Conservation (phyloP, 2,797 vertebrate species). For the Tangara arthus region DNA sequence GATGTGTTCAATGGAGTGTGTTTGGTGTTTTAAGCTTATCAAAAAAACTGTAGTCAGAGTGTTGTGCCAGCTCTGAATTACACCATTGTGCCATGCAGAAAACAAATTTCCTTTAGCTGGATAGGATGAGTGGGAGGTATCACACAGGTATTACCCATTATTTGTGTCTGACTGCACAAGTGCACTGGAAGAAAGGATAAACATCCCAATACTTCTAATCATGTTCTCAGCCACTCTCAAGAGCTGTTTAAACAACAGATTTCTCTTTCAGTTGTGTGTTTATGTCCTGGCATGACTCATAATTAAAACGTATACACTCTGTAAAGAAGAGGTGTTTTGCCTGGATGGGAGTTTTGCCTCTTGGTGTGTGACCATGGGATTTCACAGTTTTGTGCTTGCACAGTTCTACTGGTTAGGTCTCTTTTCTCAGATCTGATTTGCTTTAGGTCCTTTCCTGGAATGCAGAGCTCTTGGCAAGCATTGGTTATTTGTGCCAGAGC, state of each 20-base stretch:
- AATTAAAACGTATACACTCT: not conserved
- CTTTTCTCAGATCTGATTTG: not conserved
- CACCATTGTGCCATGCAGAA: not conserved
- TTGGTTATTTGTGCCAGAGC: not conserved
- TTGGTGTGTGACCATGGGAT: not conserved
- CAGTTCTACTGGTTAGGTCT: not conserved
- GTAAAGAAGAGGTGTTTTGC: not conserved
- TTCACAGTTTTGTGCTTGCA: not conserved
- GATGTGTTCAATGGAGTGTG: not conserved
- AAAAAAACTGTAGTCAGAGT: not conserved
- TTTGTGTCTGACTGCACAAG: not conserved
- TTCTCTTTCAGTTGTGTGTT: not conserved
- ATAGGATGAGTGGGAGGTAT: not conserved
- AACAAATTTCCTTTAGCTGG: not conserved
- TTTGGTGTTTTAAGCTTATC: not conserved
- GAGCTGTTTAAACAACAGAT: not conserved
- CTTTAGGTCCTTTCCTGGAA: not conserved
- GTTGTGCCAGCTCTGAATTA: not conserved
- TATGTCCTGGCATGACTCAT: not conserved
- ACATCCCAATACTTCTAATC: not conserved
- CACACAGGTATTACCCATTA: rapidly evolving
- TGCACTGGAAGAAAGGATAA: not conserved
- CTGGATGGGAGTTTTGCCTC: not conserved
- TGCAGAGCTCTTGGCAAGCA: not conserved
- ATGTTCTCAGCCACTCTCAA: not conserved